phyloP scores from a whole-genome alignment of 2,797 vertebrate genomes.

The Hemibagrus guttatus region DNA sequence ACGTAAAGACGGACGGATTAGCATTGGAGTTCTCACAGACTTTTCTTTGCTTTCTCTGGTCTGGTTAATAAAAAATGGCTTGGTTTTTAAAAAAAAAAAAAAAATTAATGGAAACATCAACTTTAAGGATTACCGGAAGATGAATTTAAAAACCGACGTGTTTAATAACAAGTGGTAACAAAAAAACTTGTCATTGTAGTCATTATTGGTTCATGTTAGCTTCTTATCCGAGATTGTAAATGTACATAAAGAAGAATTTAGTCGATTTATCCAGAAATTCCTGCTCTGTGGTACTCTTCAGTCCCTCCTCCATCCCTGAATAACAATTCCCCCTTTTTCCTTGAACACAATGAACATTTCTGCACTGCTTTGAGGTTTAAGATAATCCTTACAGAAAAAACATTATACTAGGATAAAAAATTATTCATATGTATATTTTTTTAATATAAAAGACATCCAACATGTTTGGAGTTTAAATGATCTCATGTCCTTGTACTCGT shows the following conservation, averaged over 20 bases:
- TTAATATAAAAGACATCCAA: conserved; percentile 9
- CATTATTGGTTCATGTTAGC: background rate
- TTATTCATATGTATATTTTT: background rate
- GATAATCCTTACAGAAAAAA: conserved; percentile 59
- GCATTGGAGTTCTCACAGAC: too few species aligned
- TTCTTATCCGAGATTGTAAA: background rate
- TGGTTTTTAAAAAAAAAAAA: too few species aligned
- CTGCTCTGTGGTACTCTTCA: background rate
- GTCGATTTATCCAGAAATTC: too few species aligned
- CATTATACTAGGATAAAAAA: conserved; percentile 23
- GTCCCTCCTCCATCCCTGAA: background rate
- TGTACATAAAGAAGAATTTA: background rate
- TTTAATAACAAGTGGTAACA: background rate
- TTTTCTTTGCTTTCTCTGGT: background rate
- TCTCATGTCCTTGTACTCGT: conserved; percentile 25
- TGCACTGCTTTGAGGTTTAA: conserved; percentile 36
- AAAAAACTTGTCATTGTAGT: background rate
- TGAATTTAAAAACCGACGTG: background rate
- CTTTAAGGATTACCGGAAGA: background rate
- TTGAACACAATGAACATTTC: conserved; percentile 49
- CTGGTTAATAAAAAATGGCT: background rate
- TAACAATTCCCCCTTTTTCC: background rate
- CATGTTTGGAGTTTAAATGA: conserved; percentile 35
- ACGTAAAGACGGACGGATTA: background rate
- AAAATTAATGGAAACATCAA: background rate